Evolutionary conservation across 2,797 vertebrate genomes (phyloP), one percentile per base, ranked within the genome.

Genomic region (Gephyroberyx darwinii): DNA sequence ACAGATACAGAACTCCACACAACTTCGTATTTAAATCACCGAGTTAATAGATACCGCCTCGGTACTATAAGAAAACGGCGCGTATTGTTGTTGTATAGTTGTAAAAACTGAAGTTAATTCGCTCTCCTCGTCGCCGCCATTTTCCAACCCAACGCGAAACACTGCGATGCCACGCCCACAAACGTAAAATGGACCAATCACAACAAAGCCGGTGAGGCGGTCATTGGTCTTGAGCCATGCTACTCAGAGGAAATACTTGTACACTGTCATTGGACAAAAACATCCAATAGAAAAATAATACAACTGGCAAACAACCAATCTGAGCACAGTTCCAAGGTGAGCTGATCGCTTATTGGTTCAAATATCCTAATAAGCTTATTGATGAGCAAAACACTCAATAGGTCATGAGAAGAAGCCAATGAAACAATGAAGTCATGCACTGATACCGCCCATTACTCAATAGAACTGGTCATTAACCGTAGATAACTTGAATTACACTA

Each of bases 131-230:
- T 84, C 86, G 90, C 94, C 95, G 95, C 95, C 95, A 96, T 96
- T 95, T 96, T 96, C 92, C 91, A 90, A 87, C 90, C 92, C 75
- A 92, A 92, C 93, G 94, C 92, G 92, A 94, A 94, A 94, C 92
- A 93, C 86, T 65, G 84, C 81, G 14, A 69, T 8, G 6, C 26
- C 84, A 88, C 91, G 82, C 92, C 90, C 69, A 76, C 77, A 80
- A 69, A 57, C n/a, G 37, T 19, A 41, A 39, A 47, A 1, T 3
- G 39, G 59, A 20, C 82, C 75, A 89, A 81, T 83, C 77, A 73
- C 59, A 33, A 63, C 19, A 3, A 37, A 0, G 20, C 52, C 1
- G 0, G 8, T 8, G 31, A 33, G 9, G 3, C 30, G 35, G 8
- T 65, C 17, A 92, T 91, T 91, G 87, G 89, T 50, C 69, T 0